Base-by-base conservation (phyloP, 2,888 invertebrate species). In the Orchesella flavescens region DNA sequence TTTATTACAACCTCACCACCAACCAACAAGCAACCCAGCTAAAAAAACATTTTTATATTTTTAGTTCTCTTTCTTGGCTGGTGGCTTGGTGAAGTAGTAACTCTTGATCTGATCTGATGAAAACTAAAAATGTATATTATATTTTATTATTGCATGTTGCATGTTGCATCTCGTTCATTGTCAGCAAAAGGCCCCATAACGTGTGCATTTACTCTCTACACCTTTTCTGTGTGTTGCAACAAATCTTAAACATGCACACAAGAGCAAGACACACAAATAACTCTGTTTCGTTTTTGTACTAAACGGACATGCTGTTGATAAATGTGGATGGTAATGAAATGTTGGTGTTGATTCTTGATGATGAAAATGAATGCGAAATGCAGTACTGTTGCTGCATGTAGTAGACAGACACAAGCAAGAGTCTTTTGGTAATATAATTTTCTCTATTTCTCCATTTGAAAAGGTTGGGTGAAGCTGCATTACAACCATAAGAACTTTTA, bases 401-500 rank as follows among this genome's bases (percentile, higher is more conserved):
- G n/a, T n/a, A n/a, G n/a, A n/a, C n/a, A n/a, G n/a, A n/a, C n/a
- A n/a, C 65, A 65, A 17, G 65, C 65, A 65, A 7, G 2, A 34
- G 34, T 65, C 43, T 65, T n/a, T 34, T 65, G 65, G 65, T 65
- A 17, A 65, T 44, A 23, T 65, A n/a, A 19, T 61, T 61, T 24
- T 23, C 61, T 24, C 61, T 61, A 61, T 65, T 65, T 65, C 65
- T 43, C 44, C 44, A 65, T 43, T 65, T 65, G 68, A 68, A 68
- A 68, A 49, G 68, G 74, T 74, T 53, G 61, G 44, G n/a, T 49
- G 34, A n/a, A 55, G 43, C 15, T 49, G 68, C 68, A 49, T 10
- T 43, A 65, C 19, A 34, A 63, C n/a, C 9, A 23, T 61, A 61
- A 23, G 24, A 3, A 69, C n/a, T n/a, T n/a, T n/a, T n/a, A 34